phyloP scores from a whole-genome alignment of 92 coral and sea anemone genomes.

The Zoanthus sociatus region DNA sequence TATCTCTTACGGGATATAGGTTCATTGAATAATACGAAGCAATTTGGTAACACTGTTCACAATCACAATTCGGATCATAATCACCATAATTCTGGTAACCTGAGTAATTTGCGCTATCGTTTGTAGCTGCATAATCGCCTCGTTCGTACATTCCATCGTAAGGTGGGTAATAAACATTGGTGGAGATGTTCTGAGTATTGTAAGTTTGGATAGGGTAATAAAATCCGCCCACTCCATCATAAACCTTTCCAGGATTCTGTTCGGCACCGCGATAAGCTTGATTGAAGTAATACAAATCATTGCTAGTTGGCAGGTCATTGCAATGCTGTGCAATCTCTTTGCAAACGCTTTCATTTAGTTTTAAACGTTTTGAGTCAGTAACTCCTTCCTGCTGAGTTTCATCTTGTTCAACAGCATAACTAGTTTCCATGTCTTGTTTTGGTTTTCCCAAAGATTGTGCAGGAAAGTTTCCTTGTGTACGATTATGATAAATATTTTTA shows the following conservation, averaged over 20 bases:
- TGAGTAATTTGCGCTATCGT: background rate
- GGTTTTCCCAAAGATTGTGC: background rate
- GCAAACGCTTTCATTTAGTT: background rate
- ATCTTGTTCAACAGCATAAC: background rate
- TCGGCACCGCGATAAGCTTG: background rate
- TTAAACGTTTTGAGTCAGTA: background rate
- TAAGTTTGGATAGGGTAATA: background rate
- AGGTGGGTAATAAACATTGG: background rate
- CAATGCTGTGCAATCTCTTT: background rate
- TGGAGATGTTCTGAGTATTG: background rate
- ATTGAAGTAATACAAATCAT: constrained; percentile 2
- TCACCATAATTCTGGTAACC: constrained; percentile 11
- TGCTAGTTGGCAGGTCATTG: background rate
- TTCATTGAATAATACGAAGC: background rate
- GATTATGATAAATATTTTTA: background rate
- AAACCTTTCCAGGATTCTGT: background rate
- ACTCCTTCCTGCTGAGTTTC: background rate
- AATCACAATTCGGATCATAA: constrained; percentile 14
- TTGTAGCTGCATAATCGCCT: background rate
- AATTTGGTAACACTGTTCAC: constrained; percentile 42
- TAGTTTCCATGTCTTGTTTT: background rate
- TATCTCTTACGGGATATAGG: background rate
- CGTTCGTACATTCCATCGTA: background rate
- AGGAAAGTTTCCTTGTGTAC: background rate
- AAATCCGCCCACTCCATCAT: background rate